Base-by-base conservation (phyloP, 2,888 invertebrate species). In the Desoria tigrina region DNA sequence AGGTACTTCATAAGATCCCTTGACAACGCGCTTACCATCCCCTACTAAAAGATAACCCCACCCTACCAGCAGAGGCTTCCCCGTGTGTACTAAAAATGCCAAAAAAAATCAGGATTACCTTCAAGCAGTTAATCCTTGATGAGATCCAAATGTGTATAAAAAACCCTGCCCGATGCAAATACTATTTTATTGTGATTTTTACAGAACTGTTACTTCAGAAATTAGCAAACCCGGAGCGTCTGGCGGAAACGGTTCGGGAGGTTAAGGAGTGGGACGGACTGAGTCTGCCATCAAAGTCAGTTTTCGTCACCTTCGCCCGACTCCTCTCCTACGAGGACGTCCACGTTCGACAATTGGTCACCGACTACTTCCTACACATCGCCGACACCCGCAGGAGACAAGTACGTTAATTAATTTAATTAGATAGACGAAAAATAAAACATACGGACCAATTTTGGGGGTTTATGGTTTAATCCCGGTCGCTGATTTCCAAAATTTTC, bases 281-380 rank as follows among this genome's bases (percentile, higher is more conserved):
- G 32, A 32, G 32, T 32, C 11, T 71, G 11, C 71, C 73, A 3
- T 62, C 67, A 51, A 73, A 67, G 32, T 63, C 63, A 14, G 66
- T 69, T 9, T 56, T 73, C 39, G 37, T 65, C 11, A 58, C 65
- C 21, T 61, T 73, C 54, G 60, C 68, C 4, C 62, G 73, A 16
- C 67, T 61, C 51, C 21, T 68, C 6, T 61, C 63, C 24, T 60
- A 63, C 50, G 63, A 66, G 21, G 63, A 73, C 27, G 61, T 61
- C 50, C 66, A 71, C 32, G 63, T 64, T 23, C 54, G 63, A 27
- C 59, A 53, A 18, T 24, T 57, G 21, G 73, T 73, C 23, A 60
- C 32, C 57, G 26, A 71, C 32, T 73, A 58, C 55, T 67, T 73
- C 42, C 64, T 61, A 24, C 71, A 68, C 28, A 42, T 71, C 57